Conservation (phyloP, 2,888 invertebrate genomes). For the Deroplatys truncata region DNA sequence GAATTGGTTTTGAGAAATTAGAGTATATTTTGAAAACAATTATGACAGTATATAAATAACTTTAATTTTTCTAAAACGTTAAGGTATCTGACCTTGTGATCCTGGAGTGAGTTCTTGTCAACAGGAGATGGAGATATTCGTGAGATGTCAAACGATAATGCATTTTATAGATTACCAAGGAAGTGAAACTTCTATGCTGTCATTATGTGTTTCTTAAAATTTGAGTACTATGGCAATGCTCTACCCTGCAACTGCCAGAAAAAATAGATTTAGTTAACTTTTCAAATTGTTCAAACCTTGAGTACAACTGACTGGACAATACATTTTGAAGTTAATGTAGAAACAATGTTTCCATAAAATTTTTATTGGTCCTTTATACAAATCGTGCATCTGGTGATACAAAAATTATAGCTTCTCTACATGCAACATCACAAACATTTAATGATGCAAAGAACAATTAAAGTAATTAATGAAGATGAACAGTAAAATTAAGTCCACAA, state of each 20-base stretch:
- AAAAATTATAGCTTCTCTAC: background rate
- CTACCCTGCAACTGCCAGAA: background rate
- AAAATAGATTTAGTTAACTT: background rate
- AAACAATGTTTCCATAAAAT: background rate
- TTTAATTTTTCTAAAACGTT: too few relatives aligned
- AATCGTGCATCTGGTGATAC: background rate
- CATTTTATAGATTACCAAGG: too few relatives aligned
- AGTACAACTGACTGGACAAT: too few relatives aligned
- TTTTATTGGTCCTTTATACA: background rate
- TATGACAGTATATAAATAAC: too few relatives aligned
- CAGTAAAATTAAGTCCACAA: too few relatives aligned
- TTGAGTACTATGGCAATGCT: background rate
- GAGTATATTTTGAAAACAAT: too few relatives aligned
- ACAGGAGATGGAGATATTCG: too few relatives aligned
- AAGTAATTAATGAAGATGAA: background rate
- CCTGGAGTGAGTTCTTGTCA: too few relatives aligned
- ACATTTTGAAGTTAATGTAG: background rate
- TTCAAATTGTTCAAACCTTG: background rate
- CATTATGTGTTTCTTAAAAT: background rate
- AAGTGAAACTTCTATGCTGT: too few relatives aligned
- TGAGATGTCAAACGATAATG: too few relatives aligned
- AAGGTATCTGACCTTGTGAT: too few relatives aligned
- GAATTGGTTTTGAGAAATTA: too few relatives aligned
- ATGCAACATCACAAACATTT: background rate
- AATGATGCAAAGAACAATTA: background rate